Percentiles rank a stretch among this genome's conserved stretches.
Conservation (phyloP, 2,797 vertebrate genomes). For the Chelon auratus region DNA sequence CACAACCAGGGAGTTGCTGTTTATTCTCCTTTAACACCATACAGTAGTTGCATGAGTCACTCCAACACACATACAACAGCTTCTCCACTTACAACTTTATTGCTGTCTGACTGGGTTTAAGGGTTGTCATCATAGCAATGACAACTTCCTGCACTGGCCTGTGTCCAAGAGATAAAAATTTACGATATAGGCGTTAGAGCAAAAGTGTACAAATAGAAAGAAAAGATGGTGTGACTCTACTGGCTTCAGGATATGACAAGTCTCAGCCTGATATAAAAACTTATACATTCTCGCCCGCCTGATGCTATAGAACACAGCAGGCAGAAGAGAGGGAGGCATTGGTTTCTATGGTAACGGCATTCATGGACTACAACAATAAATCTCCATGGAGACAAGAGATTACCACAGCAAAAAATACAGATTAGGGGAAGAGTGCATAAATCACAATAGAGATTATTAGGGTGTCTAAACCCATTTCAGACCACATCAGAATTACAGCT, state of each 20-base stretch:
- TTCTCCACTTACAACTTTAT: slow-evolving; percentile 47
- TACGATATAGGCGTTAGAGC: slow-evolving; percentile 7
- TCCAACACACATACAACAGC: slow-evolving; percentile 6
- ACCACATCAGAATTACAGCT: slow-evolving; percentile 55
- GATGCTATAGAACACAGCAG: slow-evolving; percentile 1
- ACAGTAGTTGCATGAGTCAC: slow-evolving; percentile 1
- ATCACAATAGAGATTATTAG: slow-evolving; percentile 78
- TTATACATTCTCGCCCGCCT: not conserved
- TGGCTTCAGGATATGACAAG: slow-evolving; percentile 4
- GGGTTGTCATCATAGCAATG: slow-evolving; percentile 50
- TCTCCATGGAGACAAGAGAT: slow-evolving; percentile 79
- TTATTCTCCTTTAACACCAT: slow-evolving; percentile 12
- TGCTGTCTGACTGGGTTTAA: slow-evolving; percentile 46
- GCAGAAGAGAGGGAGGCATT: slow-evolving; percentile 11
- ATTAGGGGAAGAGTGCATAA: slow-evolving; percentile 63
- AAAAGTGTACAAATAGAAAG: slow-evolving; percentile 3
- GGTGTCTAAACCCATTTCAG: slow-evolving; percentile 65
- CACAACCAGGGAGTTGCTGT: not conserved
- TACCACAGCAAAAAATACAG: slow-evolving; percentile 76
- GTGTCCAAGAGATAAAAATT: slow-evolving; percentile 45
- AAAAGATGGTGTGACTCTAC: not conserved
- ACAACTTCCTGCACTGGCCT: slow-evolving; percentile 50
- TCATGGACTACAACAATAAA: slow-evolving; percentile 74
- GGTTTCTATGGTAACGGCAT: slow-evolving; percentile 62
- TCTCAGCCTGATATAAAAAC: slow-evolving; percentile 5